Base-by-base conservation (phyloP, 2,113 vertebrate species). In the Poecile atricapillus region DNA sequence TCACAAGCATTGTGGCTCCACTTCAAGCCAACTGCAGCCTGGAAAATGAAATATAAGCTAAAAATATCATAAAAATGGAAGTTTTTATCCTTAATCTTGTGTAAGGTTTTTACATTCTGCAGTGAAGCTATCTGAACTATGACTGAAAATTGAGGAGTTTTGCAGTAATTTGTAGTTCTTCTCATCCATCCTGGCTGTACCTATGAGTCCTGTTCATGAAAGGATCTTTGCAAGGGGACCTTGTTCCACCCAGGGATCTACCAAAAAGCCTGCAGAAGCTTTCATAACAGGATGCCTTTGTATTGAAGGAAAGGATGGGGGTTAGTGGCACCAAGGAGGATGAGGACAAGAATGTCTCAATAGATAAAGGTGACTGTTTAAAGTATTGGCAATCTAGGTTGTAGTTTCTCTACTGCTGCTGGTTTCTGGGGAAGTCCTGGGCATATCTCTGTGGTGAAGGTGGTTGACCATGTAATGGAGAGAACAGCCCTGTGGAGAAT, bases 21-120 rank as follows among this genome's bases (percentile, higher is more conserved):
- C 80, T 96, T 97, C 95, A 97, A 96, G 71, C 82, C 89, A 95
- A 94, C 89, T 94, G 62, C 77, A 96, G 87, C 71, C 92, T 94
- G 86, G 75, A 95, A 95, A 97, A 95, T 79, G 52, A 87, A 96
- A 95, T 96, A 93, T 79, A 94, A 76, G 93, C 75, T 95, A 96
- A 97, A 96, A 94, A 91, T 93, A 87, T 53, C 74, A 70, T 90
- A 71, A 91, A 94, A 87, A 87, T 70, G 84, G 90, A 96, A 82
- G 23, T 83, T 95, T 95, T 94, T 87, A 87, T 59, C 25, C 37
- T 93, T 96, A 87, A 89, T 94, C 68, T 92, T 15, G 0, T 86
- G 64, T 41, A 60, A 95, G 43, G 43, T 56, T 97, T 94, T 91
- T 71, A 39, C 49, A 35, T 91, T 86, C 62, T 89, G n/a, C 22